A percentile compares a stretch with the other conserved stretches of the same genome.
These are phyloP conservation scores for Neoaliturus tenellus DNA, from an alignment of 2,888 invertebrate species.

Conservation along the genomic window DNA sequence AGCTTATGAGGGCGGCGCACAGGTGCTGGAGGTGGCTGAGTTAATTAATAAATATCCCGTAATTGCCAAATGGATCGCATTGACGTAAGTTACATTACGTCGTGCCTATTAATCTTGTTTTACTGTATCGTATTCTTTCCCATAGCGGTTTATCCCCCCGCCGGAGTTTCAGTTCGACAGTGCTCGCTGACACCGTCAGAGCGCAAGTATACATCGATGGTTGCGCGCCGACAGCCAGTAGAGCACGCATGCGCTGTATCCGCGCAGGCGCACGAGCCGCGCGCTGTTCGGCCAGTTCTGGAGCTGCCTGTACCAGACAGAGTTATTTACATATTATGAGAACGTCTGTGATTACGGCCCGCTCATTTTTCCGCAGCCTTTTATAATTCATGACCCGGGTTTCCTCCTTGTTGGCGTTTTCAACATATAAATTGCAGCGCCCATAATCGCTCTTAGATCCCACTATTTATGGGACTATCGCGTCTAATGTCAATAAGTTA, in stretches of 20 bases:
- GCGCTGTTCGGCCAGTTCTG: constrained; percentile 4
- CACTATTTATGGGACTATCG: constrained; percentile 57
- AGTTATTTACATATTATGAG: constrained; percentile 59
- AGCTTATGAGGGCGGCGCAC: too few relatives aligned
- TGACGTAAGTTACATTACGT: too few relatives aligned
- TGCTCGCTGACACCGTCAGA: too few relatives aligned
- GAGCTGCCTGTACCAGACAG: constrained; percentile 52
- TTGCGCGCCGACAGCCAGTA: neutral
- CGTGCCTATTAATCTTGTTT: too few relatives aligned
- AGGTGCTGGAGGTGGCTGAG: too few relatives aligned
- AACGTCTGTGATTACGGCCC: constrained; percentile 57
- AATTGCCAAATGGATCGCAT: too few relatives aligned
- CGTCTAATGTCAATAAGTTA: constrained; percentile 55
- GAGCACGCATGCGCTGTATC: neutral
- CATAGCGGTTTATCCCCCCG: too few relatives aligned
- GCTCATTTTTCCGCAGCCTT: constrained; percentile 57
- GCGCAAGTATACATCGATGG: too few relatives aligned
- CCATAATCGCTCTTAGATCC: constrained; percentile 53
- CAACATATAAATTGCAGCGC: constrained; percentile 54
- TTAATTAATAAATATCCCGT: too few relatives aligned
- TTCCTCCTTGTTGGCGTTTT: constrained; percentile 58
- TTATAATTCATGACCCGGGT: constrained; percentile 57
- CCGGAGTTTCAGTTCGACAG: too few relatives aligned
- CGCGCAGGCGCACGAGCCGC: neutral
- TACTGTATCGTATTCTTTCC: too few relatives aligned